Percentiles rank a stretch among this genome's conserved stretches.
Evolutionary conservation across 2,888 invertebrate genomes (phyloP).

Genomic region (Dicyrtoma fusca): DNA sequence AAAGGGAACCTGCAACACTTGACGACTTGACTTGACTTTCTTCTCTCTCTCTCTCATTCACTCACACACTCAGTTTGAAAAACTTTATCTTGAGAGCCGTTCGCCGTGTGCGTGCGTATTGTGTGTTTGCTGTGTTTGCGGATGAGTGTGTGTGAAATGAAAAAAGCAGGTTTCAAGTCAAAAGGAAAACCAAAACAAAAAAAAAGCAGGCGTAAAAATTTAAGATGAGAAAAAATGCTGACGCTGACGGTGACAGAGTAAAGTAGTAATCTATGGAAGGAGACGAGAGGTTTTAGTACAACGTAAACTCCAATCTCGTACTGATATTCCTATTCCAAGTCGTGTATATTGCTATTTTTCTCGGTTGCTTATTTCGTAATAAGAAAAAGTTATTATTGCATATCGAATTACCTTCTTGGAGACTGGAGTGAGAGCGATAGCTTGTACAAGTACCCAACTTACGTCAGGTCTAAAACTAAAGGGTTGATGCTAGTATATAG

Average conservation of each 20-base stretch:
- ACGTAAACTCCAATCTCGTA: no score
- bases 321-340: no score
- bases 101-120: no score
- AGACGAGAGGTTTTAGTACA: not conserved
- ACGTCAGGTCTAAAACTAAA: no score
- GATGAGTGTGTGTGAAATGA: conserved; percentile 11
- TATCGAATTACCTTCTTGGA: conserved; percentile 39
- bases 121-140: not conserved
- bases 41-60: not conserved
- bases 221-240: conserved; percentile 29
- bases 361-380: conserved; percentile 23
- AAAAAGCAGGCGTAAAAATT: conserved; percentile 29
- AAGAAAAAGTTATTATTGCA: conserved; percentile 41
- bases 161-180: conserved; percentile 6
- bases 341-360: not conserved
- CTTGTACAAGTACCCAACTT: no score
- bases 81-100: not conserved
- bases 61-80: not conserved
- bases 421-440: not conserved
- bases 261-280: conserved; percentile 7
- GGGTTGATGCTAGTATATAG: no score
- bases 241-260: conserved; percentile 30
- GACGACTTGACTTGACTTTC: conserved; percentile 12
- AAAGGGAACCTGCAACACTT: conserved; percentile 25
- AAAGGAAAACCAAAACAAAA: conserved; percentile 9